Evolutionary conservation across 2,797 vertebrate species (phyloP), one percentile per base, ranked within the genome.

Genomic region (Rhinogobio ventralis): DNA sequence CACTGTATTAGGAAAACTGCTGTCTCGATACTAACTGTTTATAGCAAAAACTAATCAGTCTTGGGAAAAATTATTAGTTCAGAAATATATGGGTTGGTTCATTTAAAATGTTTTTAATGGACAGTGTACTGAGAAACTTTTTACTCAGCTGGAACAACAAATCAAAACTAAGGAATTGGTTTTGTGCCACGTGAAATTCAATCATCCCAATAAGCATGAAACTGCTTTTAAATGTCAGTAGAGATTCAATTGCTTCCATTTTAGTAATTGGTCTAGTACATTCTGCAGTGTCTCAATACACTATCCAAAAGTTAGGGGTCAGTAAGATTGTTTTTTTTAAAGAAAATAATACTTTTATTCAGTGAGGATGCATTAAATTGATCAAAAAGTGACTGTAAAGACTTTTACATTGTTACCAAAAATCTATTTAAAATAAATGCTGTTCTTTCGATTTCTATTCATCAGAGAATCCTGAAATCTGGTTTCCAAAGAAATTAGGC

Each of bases 41-140:
- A 73, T 64, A 51, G 39, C 77, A 6, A 28, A 81, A 69, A 84
- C 8, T 25, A 82, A 87, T 87, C n/a, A 76, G 67, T 81, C 19
- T 33, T 39, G 71, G 28, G 66, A 39, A 82, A 42, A 81, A 51
- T 84, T 84, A 66, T 85, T 84, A 82, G 36, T 62, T 81, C 20
- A 78, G 88, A 87, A 82, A 84, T 68, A 84, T 75, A 82, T 83
- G 55, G 51, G 51, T 69, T 82, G 68, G 84, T 36, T 85, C 19
- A 84, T 83, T 68, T 53, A 82, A 60, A 67, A 80, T 69, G 67
- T 55, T 68, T 36, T 55, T 76, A 75, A 72, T 84, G 33, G 15
- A 73, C 53, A 80, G 45, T 84, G 45, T 71, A 71, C 30, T n/a
- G 11, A 60, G 39, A 60, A 72, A 80, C 85, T 28, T 66, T 55